phyloP scores from a whole-genome alignment of 2,888 invertebrate genomes.

The Neoaliturus tenellus region DNA sequence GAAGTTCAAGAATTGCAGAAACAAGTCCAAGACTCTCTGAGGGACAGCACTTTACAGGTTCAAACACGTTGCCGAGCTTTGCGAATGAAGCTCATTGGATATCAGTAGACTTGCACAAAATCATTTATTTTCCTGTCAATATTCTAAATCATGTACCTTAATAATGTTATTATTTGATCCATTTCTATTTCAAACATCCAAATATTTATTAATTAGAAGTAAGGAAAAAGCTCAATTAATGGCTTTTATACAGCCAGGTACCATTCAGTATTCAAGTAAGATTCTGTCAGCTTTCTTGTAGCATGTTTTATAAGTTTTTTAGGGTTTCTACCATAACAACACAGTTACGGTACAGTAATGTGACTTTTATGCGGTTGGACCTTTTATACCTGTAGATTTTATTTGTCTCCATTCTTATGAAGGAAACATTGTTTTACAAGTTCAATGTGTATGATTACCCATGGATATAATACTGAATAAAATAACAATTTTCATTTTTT shows the following conservation, averaged over 20 bases:
- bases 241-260: constrained; percentile 20
- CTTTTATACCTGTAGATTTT: too few species aligned
- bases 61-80: constrained; percentile 30
- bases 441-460: too few species aligned
- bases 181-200: constrained; percentile 1
- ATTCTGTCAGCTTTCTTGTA: background rate
- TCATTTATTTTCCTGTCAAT: constrained; percentile 39
- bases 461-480: too few species aligned
- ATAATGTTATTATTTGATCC: constrained; percentile 14
- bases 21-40: constrained; percentile 35
- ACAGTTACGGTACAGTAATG: too few species aligned
- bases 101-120: background rate
- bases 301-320: background rate
- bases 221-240: constrained; percentile 8
- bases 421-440: too few species aligned
- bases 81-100: constrained; percentile 23
- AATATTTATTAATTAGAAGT: constrained; percentile 6
- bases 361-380: too few species aligned
- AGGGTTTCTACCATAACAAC: background rate
- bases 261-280: background rate
- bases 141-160: constrained; percentile 50
- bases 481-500: too few species aligned
- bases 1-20: constrained; percentile 56
- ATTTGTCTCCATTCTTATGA: too few species aligned
- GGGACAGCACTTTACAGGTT: constrained; percentile 36